Percentiles rank a stretch among this genome's conserved stretches.
Conservation (phyloP, 2,797 vertebrate genomes). For the Hafferia zeledoni region DNA sequence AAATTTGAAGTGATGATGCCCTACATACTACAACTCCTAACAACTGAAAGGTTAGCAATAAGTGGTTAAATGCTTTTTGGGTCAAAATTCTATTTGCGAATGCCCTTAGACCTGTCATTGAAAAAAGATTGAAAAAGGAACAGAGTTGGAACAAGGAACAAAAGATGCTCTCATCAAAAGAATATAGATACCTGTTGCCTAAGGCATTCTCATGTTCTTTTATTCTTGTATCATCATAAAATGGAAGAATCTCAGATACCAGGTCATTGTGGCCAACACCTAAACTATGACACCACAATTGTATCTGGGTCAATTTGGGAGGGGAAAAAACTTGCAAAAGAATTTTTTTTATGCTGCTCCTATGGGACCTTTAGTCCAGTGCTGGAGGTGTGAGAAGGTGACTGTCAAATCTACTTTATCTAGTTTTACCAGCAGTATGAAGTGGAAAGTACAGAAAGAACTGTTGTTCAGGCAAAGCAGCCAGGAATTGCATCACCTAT, state of each 20-base stretch:
- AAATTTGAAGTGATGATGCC: neutral
- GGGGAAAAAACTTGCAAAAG: neutral
- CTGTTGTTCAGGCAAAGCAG: neutral
- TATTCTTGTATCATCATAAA: neutral
- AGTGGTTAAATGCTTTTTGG: neutral
- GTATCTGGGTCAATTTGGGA: neutral
- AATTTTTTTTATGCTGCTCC: neutral
- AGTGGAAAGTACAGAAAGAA: neutral
- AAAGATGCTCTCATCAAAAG: constrained; percentile 47
- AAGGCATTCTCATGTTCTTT: neutral
- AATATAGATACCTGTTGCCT: neutral
- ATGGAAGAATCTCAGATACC: neutral
- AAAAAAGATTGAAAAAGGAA: constrained; percentile 7
- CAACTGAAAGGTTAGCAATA: neutral
- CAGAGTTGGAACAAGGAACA: neutral
- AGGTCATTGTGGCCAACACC: neutral
- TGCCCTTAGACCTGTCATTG: constrained; percentile 21
- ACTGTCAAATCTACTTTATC: neutral
- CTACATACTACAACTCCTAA: neutral
- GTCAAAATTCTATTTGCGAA: constrained; percentile 36
- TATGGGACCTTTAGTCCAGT: neutral
- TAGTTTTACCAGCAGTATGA: neutral
- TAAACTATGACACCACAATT: constrained; percentile 7
- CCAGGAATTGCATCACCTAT: rapidly evolving
- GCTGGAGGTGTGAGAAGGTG: neutral